Conservation (phyloP, 2,113 vertebrate genomes). For the Leptobrachium leishanense region DNA sequence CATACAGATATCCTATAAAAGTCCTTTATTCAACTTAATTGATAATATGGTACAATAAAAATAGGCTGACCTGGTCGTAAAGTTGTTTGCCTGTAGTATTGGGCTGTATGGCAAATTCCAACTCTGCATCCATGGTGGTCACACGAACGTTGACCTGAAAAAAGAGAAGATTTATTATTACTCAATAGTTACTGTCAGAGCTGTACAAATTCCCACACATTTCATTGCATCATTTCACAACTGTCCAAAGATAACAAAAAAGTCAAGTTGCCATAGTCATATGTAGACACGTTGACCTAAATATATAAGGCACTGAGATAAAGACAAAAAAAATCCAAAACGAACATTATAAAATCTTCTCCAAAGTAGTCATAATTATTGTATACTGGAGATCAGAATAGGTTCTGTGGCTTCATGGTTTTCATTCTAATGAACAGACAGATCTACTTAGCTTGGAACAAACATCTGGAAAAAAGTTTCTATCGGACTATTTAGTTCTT, state of each 20-base stretch:
- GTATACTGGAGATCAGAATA: too few species aligned
- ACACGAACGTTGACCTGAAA: conserved; percentile 92
- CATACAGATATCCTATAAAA: too few species aligned
- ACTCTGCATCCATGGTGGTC: conserved; percentile 94
- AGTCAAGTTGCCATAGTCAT: neutral
- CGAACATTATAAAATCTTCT: too few species aligned
- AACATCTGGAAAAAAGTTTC: too few species aligned
- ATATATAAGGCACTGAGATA: neutral
- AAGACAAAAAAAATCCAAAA: too few species aligned
- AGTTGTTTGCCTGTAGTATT: conserved; percentile 93
- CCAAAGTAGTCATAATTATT: too few species aligned
- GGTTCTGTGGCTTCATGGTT: too few species aligned
- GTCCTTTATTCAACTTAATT: too few species aligned
- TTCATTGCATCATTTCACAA: neutral
- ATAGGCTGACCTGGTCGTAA: conserved; percentile 88
- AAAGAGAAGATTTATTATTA: conserved; percentile 1
- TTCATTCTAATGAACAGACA: too few species aligned
- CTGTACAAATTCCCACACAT: neutral
- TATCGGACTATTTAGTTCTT: too few species aligned
- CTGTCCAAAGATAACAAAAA: neutral
- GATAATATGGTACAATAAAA: neutral
- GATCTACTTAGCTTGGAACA: too few species aligned
- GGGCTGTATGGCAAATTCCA: conserved; percentile 96
- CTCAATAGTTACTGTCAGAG: neutral
- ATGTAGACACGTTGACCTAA: neutral